These are phyloP conservation scores for Aproaerema taeniolella DNA, from an alignment of 2,888 invertebrate genomes.

Conservation along the genomic window DNA sequence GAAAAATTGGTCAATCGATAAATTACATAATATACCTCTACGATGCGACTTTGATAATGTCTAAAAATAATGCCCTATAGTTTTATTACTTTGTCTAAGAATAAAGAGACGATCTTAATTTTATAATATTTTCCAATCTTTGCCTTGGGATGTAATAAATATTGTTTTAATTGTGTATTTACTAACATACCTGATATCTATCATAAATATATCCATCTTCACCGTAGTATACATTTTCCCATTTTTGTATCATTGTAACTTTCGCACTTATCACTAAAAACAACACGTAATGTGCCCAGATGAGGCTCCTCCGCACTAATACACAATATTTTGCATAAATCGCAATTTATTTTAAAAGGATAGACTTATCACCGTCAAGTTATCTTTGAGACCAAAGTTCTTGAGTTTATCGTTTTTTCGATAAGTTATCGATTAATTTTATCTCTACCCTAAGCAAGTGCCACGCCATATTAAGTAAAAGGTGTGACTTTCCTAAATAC, in stretches of 20 bases:
- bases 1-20: too few relatives aligned
- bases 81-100: too few relatives aligned
- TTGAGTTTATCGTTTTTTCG: constrained; percentile 30
- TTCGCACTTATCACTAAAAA: not conserved
- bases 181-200: not conserved
- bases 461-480: not conserved
- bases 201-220: not conserved
- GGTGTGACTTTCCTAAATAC: not conserved
- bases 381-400: constrained; percentile 43
- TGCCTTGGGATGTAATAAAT: not conserved
- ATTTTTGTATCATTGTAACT: not conserved
- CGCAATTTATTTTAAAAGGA: constrained; percentile 19
- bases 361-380: constrained; percentile 19
- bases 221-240: not conserved
- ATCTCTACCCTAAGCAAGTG: constrained; percentile 7
- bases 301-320: constrained; percentile 15
- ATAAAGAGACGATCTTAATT: too few relatives aligned
- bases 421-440: too few relatives aligned
- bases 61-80: too few relatives aligned
- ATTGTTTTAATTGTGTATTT: not conserved
- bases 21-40: not conserved
- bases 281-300: not conserved
- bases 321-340: constrained; percentile 16
- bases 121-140: not conserved
- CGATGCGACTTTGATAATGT: not conserved